Evolutionary conservation across 2,888 invertebrate genomes (phyloP).

Genomic region (Cerastis leucographa): DNA sequence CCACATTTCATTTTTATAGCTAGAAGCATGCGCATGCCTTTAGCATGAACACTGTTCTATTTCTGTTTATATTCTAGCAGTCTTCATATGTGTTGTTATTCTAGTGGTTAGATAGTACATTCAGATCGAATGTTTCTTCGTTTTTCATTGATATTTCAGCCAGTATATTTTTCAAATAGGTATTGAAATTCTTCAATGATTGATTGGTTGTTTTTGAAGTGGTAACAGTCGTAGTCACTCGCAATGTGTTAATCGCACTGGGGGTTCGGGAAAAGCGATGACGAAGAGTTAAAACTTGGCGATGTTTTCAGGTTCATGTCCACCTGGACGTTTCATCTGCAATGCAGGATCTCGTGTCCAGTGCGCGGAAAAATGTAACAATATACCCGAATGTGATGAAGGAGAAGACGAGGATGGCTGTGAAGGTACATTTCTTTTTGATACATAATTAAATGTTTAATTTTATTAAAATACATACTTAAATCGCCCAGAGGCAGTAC

Average conservation of each 20-base stretch:
- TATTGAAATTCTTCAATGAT: slow-evolving; percentile 10
- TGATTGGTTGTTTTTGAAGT: slow-evolving; percentile 13
- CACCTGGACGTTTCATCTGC: slow-evolving; percentile 75
- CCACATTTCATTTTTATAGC: slow-evolving; percentile 44
- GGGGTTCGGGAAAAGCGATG: neutral
- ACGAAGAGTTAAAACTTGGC: slow-evolving; percentile 1
- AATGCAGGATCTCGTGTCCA: slow-evolving; percentile 66
- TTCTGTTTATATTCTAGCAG: slow-evolving; percentile 6
- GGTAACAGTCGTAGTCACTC: slow-evolving; percentile 53
- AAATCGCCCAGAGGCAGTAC: slow-evolving; percentile 9
- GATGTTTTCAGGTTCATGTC: slow-evolving; percentile 76
- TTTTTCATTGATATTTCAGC: slow-evolving; percentile 26
- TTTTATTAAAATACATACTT: neutral
- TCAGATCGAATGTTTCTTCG: slow-evolving; percentile 1
- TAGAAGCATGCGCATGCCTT: slow-evolving; percentile 56
- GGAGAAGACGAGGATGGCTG: slow-evolving; percentile 92
- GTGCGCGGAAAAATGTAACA: slow-evolving; percentile 86
- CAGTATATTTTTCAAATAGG: neutral
- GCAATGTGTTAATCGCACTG: slow-evolving; percentile 54
- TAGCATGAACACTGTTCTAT: slow-evolving; percentile 39
- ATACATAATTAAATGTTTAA: neutral
- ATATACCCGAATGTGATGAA: slow-evolving; percentile 87
- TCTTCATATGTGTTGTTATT: slow-evolving; percentile 17
- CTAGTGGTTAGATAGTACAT: slow-evolving; percentile 31
- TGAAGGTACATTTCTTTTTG: slow-evolving; percentile 64